These are phyloP conservation scores for Brachymystax lenok DNA, from an alignment of 2,797 vertebrate species.

Conservation along the genomic window DNA sequence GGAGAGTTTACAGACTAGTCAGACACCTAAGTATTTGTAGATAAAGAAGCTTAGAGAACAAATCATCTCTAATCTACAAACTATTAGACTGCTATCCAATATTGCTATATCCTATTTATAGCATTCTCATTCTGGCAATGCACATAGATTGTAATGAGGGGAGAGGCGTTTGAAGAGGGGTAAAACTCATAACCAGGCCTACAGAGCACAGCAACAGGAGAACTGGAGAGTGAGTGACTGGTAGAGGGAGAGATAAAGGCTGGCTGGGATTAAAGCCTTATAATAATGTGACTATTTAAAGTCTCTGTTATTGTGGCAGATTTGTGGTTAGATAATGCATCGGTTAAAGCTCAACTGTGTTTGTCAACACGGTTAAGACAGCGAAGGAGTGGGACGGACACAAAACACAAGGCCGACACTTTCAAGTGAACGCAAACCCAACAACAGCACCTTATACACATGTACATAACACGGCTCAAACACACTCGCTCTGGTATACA, in stretches of 20 bases:
- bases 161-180: slow-evolving; percentile 50
- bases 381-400: slow-evolving; percentile 3
- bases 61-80: slow-evolving; percentile 51
- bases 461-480: slow-evolving; percentile 33
- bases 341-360: slow-evolving; percentile 22
- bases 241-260: slow-evolving; percentile 31
- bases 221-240: neutral
- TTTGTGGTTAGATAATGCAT: slow-evolving; percentile 43
- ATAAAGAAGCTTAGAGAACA: slow-evolving; percentile 38
- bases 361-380: slow-evolving; percentile 30
- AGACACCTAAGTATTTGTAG: too few relatives aligned
- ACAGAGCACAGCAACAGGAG: neutral
- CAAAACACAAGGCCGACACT: slow-evolving; percentile 18
- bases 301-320: slow-evolving; percentile 37
- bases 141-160: slow-evolving; percentile 21
- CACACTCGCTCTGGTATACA: slow-evolving; percentile 39
- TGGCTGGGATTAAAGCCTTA: slow-evolving; percentile 51
- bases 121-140: slow-evolving; percentile 29
- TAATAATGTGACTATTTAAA: slow-evolving; percentile 59
- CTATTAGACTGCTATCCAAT: slow-evolving; percentile 56
- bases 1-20: too few relatives aligned
- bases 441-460: neutral
- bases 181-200: slow-evolving; percentile 28
- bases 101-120: slow-evolving; percentile 36
- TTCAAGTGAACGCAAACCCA: neutral